A percentile compares a stretch with the other conserved stretches of the same genome.
Evolutionary conservation across 2,888 invertebrate species (phyloP).

Genomic region (Eristalis tenax): DNA sequence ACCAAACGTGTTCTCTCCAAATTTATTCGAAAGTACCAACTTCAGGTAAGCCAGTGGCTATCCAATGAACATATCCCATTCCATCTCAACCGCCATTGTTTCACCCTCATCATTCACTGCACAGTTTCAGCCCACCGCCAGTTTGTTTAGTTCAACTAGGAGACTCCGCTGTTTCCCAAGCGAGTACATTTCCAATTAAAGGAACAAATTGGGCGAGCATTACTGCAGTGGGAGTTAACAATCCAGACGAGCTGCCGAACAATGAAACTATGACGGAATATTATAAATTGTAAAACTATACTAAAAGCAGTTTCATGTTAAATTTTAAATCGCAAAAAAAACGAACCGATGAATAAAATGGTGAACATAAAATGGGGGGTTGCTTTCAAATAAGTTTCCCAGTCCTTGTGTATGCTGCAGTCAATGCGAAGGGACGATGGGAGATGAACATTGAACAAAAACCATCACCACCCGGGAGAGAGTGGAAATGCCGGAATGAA

Average conservation of each 20-base stretch:
- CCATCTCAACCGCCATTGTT: constrained; percentile 56
- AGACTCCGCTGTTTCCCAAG: constrained; percentile 50
- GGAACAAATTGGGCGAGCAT: constrained; percentile 68
- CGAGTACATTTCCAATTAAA: constrained; percentile 66
- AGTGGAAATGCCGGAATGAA: constrained; percentile 56
- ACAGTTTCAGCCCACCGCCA: not conserved
- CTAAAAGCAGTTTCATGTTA: constrained; percentile 72
- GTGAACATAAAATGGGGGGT: not conserved
- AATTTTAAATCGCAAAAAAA: constrained; percentile 61
- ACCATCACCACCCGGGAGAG: not conserved
- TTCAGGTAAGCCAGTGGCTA: constrained; percentile 5
- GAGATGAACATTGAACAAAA: constrained; percentile 15
- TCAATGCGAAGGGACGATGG: constrained; percentile 2
- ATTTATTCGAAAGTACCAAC: constrained; percentile 22
- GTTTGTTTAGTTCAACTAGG: not conserved
- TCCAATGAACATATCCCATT: constrained; percentile 10
- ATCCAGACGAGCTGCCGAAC: constrained; percentile 3
- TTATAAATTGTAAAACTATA: constrained; percentile 70
- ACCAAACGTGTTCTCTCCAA: not conserved
- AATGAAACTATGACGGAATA: constrained; percentile 56
- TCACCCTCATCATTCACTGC: constrained; percentile 8
- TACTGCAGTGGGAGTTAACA: constrained; percentile 48
- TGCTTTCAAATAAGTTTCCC: constrained; percentile 28
- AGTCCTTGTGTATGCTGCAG: constrained; percentile 19
- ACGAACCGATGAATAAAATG: not conserved